Evolutionary conservation across 2,888 invertebrate genomes (phyloP).

Genomic region (Bimastos eiseni): DNA sequence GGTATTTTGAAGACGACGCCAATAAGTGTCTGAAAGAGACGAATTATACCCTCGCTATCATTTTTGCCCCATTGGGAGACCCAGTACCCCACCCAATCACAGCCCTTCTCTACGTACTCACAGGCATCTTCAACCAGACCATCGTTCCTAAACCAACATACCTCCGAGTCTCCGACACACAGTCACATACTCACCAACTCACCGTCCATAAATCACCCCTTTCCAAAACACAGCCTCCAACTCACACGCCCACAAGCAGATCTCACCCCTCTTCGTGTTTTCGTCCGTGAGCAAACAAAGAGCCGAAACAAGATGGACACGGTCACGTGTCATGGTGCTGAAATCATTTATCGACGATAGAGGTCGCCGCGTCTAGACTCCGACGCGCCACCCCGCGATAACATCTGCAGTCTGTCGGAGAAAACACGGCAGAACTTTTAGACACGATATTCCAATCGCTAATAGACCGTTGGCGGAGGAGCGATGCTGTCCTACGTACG

Average conservation of each 20-base stretch:
- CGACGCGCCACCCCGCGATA: constrained; percentile 15
- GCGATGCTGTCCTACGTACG: background rate
- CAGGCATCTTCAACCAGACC: too few species aligned
- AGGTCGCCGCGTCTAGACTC: constrained; percentile 13
- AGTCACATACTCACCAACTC: background rate
- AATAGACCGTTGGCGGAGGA: background rate
- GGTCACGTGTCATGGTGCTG: background rate
- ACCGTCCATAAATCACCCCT: background rate
- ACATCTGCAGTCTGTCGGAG: background rate
- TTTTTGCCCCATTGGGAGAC: background rate
- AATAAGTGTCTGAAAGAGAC: too few species aligned
- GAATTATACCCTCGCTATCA: too few species aligned
- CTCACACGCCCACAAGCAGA: background rate
- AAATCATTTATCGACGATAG: background rate
- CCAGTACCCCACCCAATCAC: background rate
- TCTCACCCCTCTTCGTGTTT: background rate
- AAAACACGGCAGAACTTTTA: background rate
- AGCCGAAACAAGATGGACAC: background rate
- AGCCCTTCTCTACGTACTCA: background rate
- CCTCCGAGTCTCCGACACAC: background rate
- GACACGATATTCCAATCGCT: background rate
- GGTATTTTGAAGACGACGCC: too few species aligned
- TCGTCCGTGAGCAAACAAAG: background rate
- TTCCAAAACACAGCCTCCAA: too few species aligned
- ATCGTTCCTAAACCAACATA: background rate